Base-by-base conservation (phyloP, 1,140 invertebrate species). In the Rhagoletis zephyria region DNA sequence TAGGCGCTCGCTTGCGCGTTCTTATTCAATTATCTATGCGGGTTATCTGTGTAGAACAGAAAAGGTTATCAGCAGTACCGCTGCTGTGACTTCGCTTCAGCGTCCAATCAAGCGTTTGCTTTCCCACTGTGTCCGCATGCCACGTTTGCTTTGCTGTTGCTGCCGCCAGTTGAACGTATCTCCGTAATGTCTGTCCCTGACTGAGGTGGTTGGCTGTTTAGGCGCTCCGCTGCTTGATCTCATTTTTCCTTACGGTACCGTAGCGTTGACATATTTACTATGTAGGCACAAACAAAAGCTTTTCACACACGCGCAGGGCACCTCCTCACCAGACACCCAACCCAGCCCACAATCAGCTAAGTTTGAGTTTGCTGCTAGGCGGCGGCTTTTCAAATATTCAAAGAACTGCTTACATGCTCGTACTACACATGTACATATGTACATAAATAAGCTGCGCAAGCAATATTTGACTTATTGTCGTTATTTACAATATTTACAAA, bases 21-120 rank as follows among this genome's bases (percentile, higher is more conserved):
- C 65, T 64, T 74, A 60, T 77, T 87, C 65, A 51, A 63, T 87
- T 86, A 51, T 86, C 61, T 81, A 56, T 30, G 74, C 74, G 74
- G 74, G 74, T 81, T 81, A 81, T 81, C 74, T 81, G 48, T 19
- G 51, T 81, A 19, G 14, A 51, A 81, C 3, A 16, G 42, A 48
- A 81, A 81, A 81, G 74, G 74, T 81, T 81, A 81, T 81, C 74
- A 67, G n/a, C 74, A 67, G n/a, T 67, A 67, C 6, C 64, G 64
- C 4, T 19, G 64, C 16, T 67, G 64, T 67, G 64, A 67, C 64
- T 67, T 4, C 64, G 64, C 10, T 67, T 19, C n/a, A 40, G 64
- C 64, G 64, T 30, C 30, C 64, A 67, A 67, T 19, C 64, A 81
- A 81, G 74, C 74, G 74, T 81, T 30, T n/a, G 48, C 74, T 81